These are phyloP conservation scores for Nephrotoma guestfalica DNA, from an alignment of 2,888 invertebrate genomes.

Conservation along the genomic window DNA sequence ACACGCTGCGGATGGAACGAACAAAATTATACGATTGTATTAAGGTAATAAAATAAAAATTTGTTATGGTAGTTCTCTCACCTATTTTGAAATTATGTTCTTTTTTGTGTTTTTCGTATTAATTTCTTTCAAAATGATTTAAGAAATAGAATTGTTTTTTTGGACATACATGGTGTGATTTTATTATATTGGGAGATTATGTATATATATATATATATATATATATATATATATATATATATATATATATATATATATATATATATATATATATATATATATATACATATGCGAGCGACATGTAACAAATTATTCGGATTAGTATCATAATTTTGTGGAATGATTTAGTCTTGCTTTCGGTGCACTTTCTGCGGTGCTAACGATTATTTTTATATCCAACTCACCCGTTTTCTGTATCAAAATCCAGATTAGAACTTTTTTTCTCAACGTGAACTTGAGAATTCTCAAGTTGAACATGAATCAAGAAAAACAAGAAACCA, in stretches of 20 bases:
- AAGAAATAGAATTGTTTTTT: background rate
- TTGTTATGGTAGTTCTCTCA: constrained; percentile 4
- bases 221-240: background rate
- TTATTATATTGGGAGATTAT: background rate
- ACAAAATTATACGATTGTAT: background rate
- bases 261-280: background rate
- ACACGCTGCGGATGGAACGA: background rate
- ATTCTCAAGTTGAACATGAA: no score
- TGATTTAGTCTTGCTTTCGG: no score
- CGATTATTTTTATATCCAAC: no score
- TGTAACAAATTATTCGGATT: background rate
- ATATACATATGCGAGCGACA: background rate
- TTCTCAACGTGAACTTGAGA: background rate
- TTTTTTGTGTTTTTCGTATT: background rate
- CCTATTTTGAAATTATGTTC: background rate
- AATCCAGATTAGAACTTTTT: no score
- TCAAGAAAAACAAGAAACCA: no score
- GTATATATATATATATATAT: no score
- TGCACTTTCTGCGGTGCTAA: no score
- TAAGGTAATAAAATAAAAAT: background rate
- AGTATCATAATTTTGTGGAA: background rate
- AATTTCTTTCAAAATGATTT: background rate
- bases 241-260: background rate
- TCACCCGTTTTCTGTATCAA: no score
- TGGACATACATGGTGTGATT: background rate